Percentiles rank a stretch among this genome's conserved stretches.
phyloP scores from a whole-genome alignment of 2,113 vertebrate species.

The Ivindomyrus marchei region DNA sequence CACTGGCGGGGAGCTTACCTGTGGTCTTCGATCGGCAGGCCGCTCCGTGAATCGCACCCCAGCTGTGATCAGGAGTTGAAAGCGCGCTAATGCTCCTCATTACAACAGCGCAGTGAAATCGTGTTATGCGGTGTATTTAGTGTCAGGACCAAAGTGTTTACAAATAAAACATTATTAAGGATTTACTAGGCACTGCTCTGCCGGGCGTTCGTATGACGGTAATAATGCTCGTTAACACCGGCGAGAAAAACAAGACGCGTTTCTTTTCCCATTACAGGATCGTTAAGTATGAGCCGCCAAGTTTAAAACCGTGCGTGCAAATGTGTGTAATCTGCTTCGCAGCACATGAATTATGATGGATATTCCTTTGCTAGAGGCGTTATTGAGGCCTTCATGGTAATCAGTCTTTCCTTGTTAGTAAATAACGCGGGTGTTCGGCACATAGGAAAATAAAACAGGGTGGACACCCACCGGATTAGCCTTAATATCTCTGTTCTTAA shows the following conservation, averaged over 20 bases:
- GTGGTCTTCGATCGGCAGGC: constrained; percentile 47
- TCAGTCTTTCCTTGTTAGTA: constrained; percentile 70
- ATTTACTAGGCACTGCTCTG: constrained; percentile 31
- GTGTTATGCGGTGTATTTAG: constrained; percentile 41
- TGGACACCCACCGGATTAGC: background rate
- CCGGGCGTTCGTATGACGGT: constrained; percentile 40
- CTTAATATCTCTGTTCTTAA: background rate
- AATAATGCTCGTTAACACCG: constrained; percentile 47
- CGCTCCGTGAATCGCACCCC: constrained; percentile 57
- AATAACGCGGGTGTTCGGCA: constrained; percentile 49
- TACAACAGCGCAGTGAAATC: constrained; percentile 58
- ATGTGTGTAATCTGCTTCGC: constrained; percentile 76
- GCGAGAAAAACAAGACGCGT: constrained; percentile 45
- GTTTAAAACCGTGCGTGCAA: constrained; percentile 57
- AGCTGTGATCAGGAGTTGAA: constrained; percentile 60
- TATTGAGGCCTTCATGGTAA: constrained; percentile 55
- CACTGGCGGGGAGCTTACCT: constrained; percentile 63
- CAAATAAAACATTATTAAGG: constrained; percentile 51
- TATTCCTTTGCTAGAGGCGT: constrained; percentile 52
- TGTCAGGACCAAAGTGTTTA: constrained; percentile 63
- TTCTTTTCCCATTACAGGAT: constrained; percentile 56
- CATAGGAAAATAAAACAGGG: background rate
- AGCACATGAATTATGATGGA: constrained; percentile 73
- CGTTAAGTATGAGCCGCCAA: constrained; percentile 68
- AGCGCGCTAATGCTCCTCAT: constrained; percentile 52